Percentiles rank a stretch among this genome's conserved stretches.
These are phyloP conservation scores for Hyperopisus bebe DNA, from an alignment of 2,113 vertebrate genomes.

Conservation along the genomic window DNA sequence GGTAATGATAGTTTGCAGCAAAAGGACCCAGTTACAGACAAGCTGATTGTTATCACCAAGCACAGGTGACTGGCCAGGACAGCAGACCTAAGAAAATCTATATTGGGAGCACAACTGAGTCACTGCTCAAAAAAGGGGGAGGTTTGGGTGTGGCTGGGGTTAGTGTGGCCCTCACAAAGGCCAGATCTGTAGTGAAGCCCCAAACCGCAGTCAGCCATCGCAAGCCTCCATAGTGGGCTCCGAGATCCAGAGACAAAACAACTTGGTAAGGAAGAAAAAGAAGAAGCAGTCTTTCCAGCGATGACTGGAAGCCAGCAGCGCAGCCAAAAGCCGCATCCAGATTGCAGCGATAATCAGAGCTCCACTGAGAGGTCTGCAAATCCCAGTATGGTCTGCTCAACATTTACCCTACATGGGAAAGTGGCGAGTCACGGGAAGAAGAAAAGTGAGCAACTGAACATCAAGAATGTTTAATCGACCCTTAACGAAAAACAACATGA, in stretches of 20 bases:
- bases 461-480: neutral
- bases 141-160: neutral
- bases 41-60: neutral
- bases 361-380: neutral
- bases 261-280: neutral
- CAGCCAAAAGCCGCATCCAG: neutral
- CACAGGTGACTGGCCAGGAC: neutral
- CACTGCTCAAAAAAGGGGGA: neutral
- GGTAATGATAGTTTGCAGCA: neutral
- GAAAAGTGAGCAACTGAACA: neutral
- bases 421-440: neutral
- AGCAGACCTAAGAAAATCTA: neutral
- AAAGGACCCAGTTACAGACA: neutral
- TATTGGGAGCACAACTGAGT: neutral
- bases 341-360: neutral
- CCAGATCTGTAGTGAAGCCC: neutral
- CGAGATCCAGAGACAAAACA: neutral
- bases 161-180: neutral
- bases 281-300: neutral
- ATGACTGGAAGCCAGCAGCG: neutral
- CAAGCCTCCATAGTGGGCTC: neutral
- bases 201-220: neutral
- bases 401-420: slow-evolving; percentile 4
- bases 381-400: neutral
- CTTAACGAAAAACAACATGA: neutral